Conservation (phyloP, 2,888 invertebrate species). For the Biston betularia region DNA sequence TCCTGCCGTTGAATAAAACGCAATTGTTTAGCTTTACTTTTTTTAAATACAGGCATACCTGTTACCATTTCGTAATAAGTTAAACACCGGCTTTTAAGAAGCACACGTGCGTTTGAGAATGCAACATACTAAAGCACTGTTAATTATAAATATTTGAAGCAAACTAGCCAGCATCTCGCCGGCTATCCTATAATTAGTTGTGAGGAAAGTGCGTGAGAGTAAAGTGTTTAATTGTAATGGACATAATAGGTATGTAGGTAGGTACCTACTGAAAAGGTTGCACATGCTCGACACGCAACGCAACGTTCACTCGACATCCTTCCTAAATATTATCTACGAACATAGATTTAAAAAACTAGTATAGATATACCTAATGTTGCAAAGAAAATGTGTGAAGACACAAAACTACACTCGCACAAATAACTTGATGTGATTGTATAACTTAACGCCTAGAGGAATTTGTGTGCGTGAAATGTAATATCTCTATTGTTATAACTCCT, state of each 20-base stretch:
- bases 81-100: not conserved
- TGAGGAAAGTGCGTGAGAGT: slow-evolving; percentile 77
- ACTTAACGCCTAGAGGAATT: too few relatives aligned
- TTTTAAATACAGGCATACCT: not conserved
- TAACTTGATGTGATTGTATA: too few relatives aligned
- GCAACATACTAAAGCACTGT: slow-evolving; percentile 42
- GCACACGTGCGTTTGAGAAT: slow-evolving; percentile 13
- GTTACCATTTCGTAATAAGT: not conserved
- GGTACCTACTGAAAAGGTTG: slow-evolving; percentile 65
- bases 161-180: slow-evolving; percentile 55
- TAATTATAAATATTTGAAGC: slow-evolving; percentile 67
- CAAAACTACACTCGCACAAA: too few relatives aligned
- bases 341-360: too few relatives aligned
- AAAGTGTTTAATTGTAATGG: slow-evolving; percentile 77
- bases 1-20: not conserved
- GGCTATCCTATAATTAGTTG: slow-evolving; percentile 65
- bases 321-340: too few relatives aligned
- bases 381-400: too few relatives aligned
- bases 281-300: slow-evolving; percentile 63
- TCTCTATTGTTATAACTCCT: too few relatives aligned
- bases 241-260: too few relatives aligned
- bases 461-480: too few relatives aligned
- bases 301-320: slow-evolving; percentile 43
- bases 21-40: not conserved
- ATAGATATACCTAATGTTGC: too few relatives aligned